A percentile compares a stretch with the other conserved stretches of the same genome.
Evolutionary conservation across 92 coral and sea anemone species (phyloP).

Genomic region (Nematostella vectensis): DNA sequence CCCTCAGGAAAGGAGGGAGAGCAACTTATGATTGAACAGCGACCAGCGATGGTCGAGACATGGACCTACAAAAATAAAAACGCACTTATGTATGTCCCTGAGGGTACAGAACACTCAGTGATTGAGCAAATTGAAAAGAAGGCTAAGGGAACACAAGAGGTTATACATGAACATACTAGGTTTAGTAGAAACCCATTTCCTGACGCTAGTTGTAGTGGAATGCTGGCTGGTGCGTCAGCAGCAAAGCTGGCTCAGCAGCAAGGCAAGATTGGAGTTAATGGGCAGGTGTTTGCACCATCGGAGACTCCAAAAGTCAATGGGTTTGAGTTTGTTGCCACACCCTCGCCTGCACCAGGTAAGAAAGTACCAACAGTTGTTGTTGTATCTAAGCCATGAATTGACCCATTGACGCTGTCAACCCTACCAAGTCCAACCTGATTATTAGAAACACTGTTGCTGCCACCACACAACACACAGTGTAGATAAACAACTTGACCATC

Average conservation of each 20-base stretch:
- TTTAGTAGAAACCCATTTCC: conserved; percentile 62
- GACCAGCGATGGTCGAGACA: conserved; percentile 86
- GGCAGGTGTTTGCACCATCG: conserved; percentile 50
- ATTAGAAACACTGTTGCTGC: no score
- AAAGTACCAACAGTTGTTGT: no score
- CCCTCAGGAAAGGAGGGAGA: conserved; percentile 69
- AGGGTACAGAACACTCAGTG: conserved; percentile 64
- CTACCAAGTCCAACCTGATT: no score
- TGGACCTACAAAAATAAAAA: conserved; percentile 75
- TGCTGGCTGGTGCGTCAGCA: conserved; percentile 78
- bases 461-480: no score
- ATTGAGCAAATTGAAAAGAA: conserved; percentile 72
- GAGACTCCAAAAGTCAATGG: conserved; percentile 90
- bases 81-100: conserved; percentile 90
- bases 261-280: conserved; percentile 97
- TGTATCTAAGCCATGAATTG: neutral
- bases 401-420: no score
- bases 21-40: conserved; percentile 55
- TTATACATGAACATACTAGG: conserved; percentile 61
- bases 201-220: conserved; percentile 46
- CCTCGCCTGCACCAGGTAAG: conserved; percentile 95
- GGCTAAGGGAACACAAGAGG: conserved; percentile 50
- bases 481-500: no score
- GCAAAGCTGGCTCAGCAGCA: conserved; percentile 37
- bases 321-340: conserved; percentile 90